Evolutionary conservation across 2,888 invertebrate genomes (phyloP).

Genomic region (Drosophila histrio): DNA sequence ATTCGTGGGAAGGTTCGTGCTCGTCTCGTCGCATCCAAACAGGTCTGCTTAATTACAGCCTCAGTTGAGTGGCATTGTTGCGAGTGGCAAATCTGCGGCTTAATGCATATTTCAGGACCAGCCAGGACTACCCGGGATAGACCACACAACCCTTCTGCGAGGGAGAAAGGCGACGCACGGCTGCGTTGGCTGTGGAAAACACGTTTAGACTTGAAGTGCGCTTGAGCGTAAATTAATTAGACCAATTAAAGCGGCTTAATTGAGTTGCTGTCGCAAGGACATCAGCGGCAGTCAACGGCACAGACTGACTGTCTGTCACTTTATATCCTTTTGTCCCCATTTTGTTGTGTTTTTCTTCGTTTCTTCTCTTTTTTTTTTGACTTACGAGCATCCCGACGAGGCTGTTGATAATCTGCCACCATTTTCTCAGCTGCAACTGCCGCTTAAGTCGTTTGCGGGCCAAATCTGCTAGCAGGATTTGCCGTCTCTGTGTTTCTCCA

Average conservation of each 20-base stretch:
- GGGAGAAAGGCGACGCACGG: conserved; percentile 32
- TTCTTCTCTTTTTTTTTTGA: conserved; percentile 21
- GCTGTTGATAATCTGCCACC: conserved; percentile 23
- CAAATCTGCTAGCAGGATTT: conserved; percentile 42
- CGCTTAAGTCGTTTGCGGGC: conserved; percentile 53
- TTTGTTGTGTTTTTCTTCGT: conserved; percentile 6
- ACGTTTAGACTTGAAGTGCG: conserved; percentile 79
- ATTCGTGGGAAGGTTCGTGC: not conserved
- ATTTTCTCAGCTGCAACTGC: conserved; percentile 38
- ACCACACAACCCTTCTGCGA: conserved; percentile 59
- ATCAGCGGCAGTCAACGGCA: conserved; percentile 24
- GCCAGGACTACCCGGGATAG: not conserved
- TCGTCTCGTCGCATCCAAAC: not conserved
- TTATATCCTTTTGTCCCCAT: not conserved
- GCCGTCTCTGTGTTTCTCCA: not conserved
- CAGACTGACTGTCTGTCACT: conserved; percentile 34
- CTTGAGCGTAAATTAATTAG: conserved; percentile 84
- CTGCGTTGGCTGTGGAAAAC: conserved; percentile 57
- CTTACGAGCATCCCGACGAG: conserved; percentile 20
- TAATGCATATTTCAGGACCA: conserved; percentile 67
- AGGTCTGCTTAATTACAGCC: conserved; percentile 65
- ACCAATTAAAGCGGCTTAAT: conserved; percentile 84
- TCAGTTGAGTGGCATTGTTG: conserved; percentile 31
- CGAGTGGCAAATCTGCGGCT: conserved; percentile 72
- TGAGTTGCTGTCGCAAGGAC: conserved; percentile 78